Base-by-base conservation (phyloP, 2,113 vertebrate species). In the Nannospalax galili region DNA sequence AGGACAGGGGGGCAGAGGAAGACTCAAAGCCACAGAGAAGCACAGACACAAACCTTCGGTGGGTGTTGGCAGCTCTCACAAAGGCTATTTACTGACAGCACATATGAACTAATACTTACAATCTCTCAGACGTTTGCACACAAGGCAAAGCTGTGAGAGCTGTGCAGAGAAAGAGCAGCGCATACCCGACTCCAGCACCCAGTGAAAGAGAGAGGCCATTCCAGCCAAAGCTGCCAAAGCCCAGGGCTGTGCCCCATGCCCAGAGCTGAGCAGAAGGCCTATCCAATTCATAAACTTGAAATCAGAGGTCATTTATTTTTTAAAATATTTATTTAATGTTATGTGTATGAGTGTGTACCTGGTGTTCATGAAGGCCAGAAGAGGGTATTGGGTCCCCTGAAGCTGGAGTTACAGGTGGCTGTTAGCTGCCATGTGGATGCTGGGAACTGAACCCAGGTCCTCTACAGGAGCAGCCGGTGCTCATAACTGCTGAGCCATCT, bases 31-130 rank as follows among this genome's bases (percentile, higher is more conserved):
- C 30, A 88, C 56, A 45, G 82, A 70, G 56, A 79, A 84, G 30
- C 74, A 32, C 30, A 11, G 60, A 32, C 28, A 32, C n/a, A n/a
- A 24, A 77, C 72, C 74, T 56, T 73, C 40, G 40, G 75, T 4
- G 0, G 74, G 52, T 82, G 40, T 37, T 17, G 40, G 78, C 93
- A 95, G 88, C 85, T 75, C 52, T 73, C 1, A 0, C 1, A 0
- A 60, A 14, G 80, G 69, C 87, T 93, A 5, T 92, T 96, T 95
- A 84, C 90, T 90, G 94, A 91, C 95, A 94, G 81, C 86, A 85
- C 64, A 30, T 35, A 30, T 22, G 75, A n/a, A 88, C 79, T 73
- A 60, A 93, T 74, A 81, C 42, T 82, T 75, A 72, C 80, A 40
- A 75, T 65, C 58, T 28, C 74, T 79, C 48, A 14, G 56, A 70